Evolutionary conservation across 2,113 vertebrate genomes (phyloP).

Genomic region (Dasyprocta punctata): DNA sequence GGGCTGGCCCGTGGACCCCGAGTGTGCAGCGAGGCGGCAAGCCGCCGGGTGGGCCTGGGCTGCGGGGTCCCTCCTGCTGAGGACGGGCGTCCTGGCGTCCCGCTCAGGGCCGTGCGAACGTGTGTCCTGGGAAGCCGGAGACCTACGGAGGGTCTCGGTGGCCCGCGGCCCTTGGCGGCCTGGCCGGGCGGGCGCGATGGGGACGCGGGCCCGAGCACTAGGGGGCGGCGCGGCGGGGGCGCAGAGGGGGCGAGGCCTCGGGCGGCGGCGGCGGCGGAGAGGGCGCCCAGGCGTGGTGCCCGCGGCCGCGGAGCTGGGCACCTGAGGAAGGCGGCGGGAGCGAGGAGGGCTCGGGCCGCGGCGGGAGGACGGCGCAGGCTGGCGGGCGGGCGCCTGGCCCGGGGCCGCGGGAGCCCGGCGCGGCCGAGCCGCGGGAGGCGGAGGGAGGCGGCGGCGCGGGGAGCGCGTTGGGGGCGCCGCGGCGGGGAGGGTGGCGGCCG

Average conservation of each 20-base stretch:
- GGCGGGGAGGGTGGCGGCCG: background rate
- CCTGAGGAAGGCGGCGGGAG: background rate
- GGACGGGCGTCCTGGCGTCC: background rate
- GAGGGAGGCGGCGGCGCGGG: conserved; percentile 69
- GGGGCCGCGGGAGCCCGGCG: conserved; percentile 52
- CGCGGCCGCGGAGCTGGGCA: background rate
- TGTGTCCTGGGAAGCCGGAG: background rate
- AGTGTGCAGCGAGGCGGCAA: background rate
- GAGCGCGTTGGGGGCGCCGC: conserved; percentile 66
- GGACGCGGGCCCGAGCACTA: background rate
- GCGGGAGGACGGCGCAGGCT: background rate
- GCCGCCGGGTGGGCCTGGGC: background rate
- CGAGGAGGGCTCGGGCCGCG: background rate
- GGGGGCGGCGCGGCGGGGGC: background rate
- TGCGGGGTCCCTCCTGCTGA: background rate
- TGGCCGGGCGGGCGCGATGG: background rate
- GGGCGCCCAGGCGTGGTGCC: background rate
- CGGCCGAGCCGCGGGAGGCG: conserved; percentile 58
- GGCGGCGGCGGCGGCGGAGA: background rate
- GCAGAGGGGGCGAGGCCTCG: background rate
- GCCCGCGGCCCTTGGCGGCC: background rate
- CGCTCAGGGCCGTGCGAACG: background rate
- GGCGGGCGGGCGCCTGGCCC: background rate
- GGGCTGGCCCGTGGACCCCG: background rate
- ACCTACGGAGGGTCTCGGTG: background rate